Evolutionary conservation across 2,888 invertebrate species (phyloP).

Genomic region (Hedychridium roseum): DNA sequence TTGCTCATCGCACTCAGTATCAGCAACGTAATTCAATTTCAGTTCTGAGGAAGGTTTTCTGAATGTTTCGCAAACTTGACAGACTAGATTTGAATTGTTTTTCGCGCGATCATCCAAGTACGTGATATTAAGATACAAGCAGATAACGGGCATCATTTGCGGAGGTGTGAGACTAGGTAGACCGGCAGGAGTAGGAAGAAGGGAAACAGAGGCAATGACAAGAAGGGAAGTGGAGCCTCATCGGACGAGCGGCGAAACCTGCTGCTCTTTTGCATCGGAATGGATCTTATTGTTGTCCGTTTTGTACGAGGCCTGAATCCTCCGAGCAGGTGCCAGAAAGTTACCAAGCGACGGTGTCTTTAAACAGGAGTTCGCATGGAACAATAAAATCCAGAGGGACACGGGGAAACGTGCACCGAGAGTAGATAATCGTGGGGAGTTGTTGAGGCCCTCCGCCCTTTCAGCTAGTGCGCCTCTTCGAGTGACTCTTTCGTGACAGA

Average conservation of each 20-base stretch:
- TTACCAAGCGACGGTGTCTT: slow-evolving; percentile 40
- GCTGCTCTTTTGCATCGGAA: slow-evolving; percentile 50
- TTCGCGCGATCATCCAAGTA: too few species aligned
- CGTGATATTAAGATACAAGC: too few species aligned
- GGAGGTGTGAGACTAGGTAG: slow-evolving; percentile 11
- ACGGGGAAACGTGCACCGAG: slow-evolving; percentile 5
- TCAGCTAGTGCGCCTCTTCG: not conserved
- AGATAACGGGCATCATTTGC: too few species aligned
- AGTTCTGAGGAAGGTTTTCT: too few species aligned
- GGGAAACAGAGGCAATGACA: slow-evolving; percentile 6
- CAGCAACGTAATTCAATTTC: too few species aligned
- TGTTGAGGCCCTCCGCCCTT: slow-evolving; percentile 5
- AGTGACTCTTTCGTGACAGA: slow-evolving; percentile 2
- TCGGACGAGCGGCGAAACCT: slow-evolving; percentile 24
- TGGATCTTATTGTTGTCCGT: slow-evolving; percentile 51
- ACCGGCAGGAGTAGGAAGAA: slow-evolving; percentile 19
- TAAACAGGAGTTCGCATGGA: slow-evolving; percentile 38
- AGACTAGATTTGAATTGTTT: too few species aligned
- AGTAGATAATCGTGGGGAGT: slow-evolving; percentile 4
- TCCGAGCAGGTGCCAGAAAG: slow-evolving; percentile 48
- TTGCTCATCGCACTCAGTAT: too few species aligned
- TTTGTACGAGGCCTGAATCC: slow-evolving; percentile 44
- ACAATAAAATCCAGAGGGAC: slow-evolving; percentile 33
- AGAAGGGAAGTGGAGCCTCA: slow-evolving; percentile 25
- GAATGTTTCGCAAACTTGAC: too few species aligned